Percentiles rank a stretch among this genome's conserved stretches.
Evolutionary conservation across 2,113 vertebrate species (phyloP).

Genomic region (Ginglymostoma cirratum): DNA sequence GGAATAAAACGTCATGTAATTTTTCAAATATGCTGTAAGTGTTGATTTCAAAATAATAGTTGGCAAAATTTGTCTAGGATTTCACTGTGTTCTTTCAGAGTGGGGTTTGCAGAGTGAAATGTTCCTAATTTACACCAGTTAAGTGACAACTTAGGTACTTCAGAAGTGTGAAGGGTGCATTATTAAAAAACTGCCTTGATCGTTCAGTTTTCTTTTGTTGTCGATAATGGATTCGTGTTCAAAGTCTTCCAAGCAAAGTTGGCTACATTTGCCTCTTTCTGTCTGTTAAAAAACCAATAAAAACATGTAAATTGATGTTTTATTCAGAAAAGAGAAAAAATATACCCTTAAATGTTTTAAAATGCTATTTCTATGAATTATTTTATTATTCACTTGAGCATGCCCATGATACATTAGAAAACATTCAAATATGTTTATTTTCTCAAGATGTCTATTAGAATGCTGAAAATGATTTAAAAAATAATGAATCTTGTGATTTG

Average conservation of each 20-base stretch:
- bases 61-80: background rate
- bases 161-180: background rate
- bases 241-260: background rate
- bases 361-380: constrained; percentile 20
- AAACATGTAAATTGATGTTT: background rate
- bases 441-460: background rate
- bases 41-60: background rate
- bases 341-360: background rate
- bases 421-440: constrained; percentile 30
- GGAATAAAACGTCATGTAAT: background rate
- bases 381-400: constrained; percentile 8
- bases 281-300: background rate
- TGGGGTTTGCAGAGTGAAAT: background rate
- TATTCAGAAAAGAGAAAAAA: background rate
- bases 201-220: background rate
- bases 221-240: background rate
- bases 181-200: background rate
- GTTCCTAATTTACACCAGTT: background rate
- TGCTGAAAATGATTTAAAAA: constrained; percentile 5
- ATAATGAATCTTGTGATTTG: constrained; percentile 31
- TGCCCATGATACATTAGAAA: background rate
- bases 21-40: background rate
- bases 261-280: background rate
- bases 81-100: background rate
- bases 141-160: background rate